Conservation (phyloP, 2,888 invertebrate species). For the Matsumyia berberina region DNA sequence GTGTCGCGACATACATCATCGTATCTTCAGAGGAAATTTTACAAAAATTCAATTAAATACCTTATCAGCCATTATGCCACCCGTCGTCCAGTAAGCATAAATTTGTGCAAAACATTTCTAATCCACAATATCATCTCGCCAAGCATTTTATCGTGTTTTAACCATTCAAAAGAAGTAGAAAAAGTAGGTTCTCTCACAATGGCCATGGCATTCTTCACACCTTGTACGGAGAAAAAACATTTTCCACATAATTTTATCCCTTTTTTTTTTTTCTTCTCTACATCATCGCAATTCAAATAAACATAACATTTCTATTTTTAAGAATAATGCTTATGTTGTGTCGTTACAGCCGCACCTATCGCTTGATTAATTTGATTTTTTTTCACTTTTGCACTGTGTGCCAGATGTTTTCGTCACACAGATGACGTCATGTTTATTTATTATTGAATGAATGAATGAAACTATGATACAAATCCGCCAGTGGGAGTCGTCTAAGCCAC, state of each 20-base stretch:
- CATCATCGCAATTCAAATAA: slow-evolving; percentile 46
- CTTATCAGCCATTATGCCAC: slow-evolving; percentile 57
- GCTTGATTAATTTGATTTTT: slow-evolving; percentile 15
- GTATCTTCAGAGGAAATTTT: slow-evolving; percentile 54
- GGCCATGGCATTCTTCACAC: slow-evolving; percentile 48
- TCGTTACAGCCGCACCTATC: slow-evolving; percentile 46
- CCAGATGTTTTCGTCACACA: slow-evolving; percentile 57
- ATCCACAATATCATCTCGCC: slow-evolving; percentile 58
- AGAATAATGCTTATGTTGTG: slow-evolving; percentile 43
- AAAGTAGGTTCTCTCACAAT: slow-evolving; percentile 42
- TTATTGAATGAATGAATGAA: slow-evolving; percentile 57
- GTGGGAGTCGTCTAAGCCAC: slow-evolving; percentile 9
- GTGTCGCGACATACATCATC: slow-evolving; percentile 57
- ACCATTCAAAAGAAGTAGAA: slow-evolving; percentile 30
- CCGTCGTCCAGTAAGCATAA: slow-evolving; percentile 71
- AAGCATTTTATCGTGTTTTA: slow-evolving; percentile 42
- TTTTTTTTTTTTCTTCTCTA: slow-evolving; percentile 12
- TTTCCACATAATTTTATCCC: slow-evolving; percentile 46
- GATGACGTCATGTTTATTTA: slow-evolving; percentile 71
- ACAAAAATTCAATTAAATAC: slow-evolving; percentile 22
- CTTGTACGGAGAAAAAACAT: slow-evolving; percentile 52
- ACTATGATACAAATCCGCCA: slow-evolving; percentile 1
- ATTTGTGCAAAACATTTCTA: slow-evolving; percentile 53
- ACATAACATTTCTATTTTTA: slow-evolving; percentile 70
- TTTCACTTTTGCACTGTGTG: slow-evolving; percentile 32